A percentile compares a stretch with the other conserved stretches of the same genome.
Evolutionary conservation across 1,140 invertebrate genomes (phyloP).

Genomic region (Copidosoma floridanum): DNA sequence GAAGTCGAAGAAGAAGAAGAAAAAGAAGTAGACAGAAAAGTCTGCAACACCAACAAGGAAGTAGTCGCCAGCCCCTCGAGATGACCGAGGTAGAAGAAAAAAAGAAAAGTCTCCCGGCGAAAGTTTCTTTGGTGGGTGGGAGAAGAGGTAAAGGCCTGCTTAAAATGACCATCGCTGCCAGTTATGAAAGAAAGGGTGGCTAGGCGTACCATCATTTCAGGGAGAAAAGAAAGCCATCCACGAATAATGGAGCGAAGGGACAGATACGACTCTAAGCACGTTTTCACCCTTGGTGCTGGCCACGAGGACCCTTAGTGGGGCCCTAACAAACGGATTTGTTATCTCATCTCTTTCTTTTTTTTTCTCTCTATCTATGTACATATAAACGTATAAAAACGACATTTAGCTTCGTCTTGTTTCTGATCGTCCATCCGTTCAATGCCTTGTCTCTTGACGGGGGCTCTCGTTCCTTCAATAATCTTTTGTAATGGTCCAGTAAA

Average conservation of each 20-base stretch:
- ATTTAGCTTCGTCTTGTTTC: background rate
- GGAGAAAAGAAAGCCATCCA: conserved; percentile 4
- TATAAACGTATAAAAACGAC: too few species aligned
- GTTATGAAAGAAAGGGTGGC: conserved; percentile 9
- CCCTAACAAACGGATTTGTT: conserved; percentile 56
- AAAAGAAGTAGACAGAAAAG: too few species aligned
- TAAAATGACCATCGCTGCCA: too few species aligned
- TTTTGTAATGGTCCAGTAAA: background rate
- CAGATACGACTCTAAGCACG: conserved; percentile 51
- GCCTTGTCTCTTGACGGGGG: background rate
- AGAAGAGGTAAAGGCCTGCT: too few species aligned
- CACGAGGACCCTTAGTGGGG: conserved; percentile 49
- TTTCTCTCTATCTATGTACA: background rate
- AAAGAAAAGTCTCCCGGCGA: background rate
- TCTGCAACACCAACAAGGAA: too few species aligned
- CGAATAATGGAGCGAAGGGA: conserved; percentile 41
- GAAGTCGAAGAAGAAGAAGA: too few species aligned
- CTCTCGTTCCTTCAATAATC: background rate
- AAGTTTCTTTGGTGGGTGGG: conserved; percentile 25
- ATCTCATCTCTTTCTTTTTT: conserved; percentile 40
- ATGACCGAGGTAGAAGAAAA: too few species aligned
- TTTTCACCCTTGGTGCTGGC: conserved; percentile 52
- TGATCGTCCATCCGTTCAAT: too few species aligned
- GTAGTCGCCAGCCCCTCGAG: too few species aligned
- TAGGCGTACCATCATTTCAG: background rate